Evolutionary conservation across 2,888 invertebrate species (phyloP).

Genomic region (Iphiclides podalirius): DNA sequence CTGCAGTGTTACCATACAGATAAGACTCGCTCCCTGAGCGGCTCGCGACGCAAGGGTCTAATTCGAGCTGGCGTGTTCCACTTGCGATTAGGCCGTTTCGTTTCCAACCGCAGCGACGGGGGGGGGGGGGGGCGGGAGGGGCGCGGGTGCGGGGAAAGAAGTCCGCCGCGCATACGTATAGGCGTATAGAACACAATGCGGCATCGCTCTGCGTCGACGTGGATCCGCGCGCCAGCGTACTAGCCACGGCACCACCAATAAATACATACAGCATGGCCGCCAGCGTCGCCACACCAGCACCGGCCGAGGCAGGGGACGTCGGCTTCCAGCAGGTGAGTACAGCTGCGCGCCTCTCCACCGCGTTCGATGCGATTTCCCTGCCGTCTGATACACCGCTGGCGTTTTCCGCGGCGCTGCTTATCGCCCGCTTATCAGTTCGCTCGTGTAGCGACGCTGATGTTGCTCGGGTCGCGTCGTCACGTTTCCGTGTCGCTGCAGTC

Average conservation of each 20-base stretch:
- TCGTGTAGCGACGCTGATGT: constrained; percentile 30
- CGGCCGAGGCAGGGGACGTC: constrained; percentile 34
- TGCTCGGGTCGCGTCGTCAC: too few species aligned
- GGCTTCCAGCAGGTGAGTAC: constrained; percentile 61
- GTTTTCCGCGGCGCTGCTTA: constrained; percentile 42
- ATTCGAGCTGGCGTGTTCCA: constrained; percentile 26
- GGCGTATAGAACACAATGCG: constrained; percentile 65
- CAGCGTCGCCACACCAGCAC: constrained; percentile 42
- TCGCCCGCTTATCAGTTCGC: too few species aligned
- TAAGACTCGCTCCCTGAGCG: constrained; percentile 30
- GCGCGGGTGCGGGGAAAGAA: constrained; percentile 30
- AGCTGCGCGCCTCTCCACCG: constrained; percentile 45
- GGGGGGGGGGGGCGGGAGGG: constrained; percentile 29
- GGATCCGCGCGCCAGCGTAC: constrained; percentile 57
- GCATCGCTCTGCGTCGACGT: constrained; percentile 67
- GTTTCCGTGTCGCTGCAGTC: too few species aligned
- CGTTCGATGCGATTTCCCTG: constrained; percentile 38
- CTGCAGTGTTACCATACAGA: constrained; percentile 36
- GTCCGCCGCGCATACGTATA: constrained; percentile 54
- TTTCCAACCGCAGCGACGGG: constrained; percentile 30
- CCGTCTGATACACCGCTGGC: constrained; percentile 40
- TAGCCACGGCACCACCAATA: constrained; percentile 47
- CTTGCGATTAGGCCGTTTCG: constrained; percentile 36
- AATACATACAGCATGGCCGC: constrained; percentile 50
- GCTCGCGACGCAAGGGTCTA: constrained; percentile 31